phyloP scores from a whole-genome alignment of 2,888 invertebrate species.

The Cheilosia soror region DNA sequence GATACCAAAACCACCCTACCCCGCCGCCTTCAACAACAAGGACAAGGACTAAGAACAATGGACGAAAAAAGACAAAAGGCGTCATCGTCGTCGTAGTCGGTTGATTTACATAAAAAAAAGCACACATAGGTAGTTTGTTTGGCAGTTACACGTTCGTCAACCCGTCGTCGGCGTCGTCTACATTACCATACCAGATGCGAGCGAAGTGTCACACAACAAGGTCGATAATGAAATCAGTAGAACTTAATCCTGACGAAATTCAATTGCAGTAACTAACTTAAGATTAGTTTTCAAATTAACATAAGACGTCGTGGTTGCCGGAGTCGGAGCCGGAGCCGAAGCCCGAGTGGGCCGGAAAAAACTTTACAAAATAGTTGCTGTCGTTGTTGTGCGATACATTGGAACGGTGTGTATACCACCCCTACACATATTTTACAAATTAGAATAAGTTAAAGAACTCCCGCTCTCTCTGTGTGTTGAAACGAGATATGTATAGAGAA shows the following conservation, averaged over 20 bases:
- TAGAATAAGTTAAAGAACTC: slow-evolving; percentile 56
- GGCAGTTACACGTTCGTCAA: slow-evolving; percentile 58
- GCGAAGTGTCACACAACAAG: slow-evolving; percentile 69
- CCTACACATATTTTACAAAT: slow-evolving; percentile 48
- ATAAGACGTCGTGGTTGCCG: slow-evolving; percentile 53
- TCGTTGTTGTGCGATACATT: slow-evolving; percentile 26
- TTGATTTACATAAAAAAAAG: slow-evolving; percentile 70
- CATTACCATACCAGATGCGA: background rate
- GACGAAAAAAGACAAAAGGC: slow-evolving; percentile 51
- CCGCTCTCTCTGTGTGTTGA: background rate
- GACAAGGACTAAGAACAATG: slow-evolving; percentile 39
- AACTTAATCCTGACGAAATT: slow-evolving; percentile 73
- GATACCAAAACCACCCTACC: slow-evolving; percentile 9
- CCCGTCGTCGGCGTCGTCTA: slow-evolving; percentile 5
- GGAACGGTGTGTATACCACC: background rate
- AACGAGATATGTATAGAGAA: background rate
- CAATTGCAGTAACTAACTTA: slow-evolving; percentile 74
- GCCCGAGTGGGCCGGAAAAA: slow-evolving; percentile 2
- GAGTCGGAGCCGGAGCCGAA: background rate
- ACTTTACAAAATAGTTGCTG: slow-evolving; percentile 42
- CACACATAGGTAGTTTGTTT: slow-evolving; percentile 39
- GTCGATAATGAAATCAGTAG: slow-evolving; percentile 72
- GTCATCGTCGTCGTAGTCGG: slow-evolving; percentile 23
- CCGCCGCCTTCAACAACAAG: background rate
- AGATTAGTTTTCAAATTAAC: slow-evolving; percentile 75